Evolutionary conservation across 2,797 vertebrate species (phyloP), one percentile per base, ranked within the genome.

Genomic region (Hippocampus kuda): DNA sequence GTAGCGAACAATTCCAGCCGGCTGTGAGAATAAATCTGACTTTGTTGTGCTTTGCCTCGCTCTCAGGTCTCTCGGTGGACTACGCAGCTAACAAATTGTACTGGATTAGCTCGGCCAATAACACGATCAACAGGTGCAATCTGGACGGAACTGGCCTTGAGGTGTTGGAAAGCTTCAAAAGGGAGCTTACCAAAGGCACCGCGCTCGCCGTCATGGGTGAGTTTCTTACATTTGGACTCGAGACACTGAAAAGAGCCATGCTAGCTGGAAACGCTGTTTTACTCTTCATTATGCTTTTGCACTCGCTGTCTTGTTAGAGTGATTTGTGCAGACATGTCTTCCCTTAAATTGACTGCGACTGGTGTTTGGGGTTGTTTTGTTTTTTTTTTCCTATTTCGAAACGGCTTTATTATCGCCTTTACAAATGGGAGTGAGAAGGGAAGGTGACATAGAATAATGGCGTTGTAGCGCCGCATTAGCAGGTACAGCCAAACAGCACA

Each of bases 131-230:
- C 84, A 94, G 96, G 90, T 99, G 97, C 89, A 97, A 92, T 92
- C 87, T 98, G 85, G 96, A 98, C 20, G 97, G 97, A 77, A 90
- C 89, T 59, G 92, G 92, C 75, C 92, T 99, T 81, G 97, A 99
- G 89, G 93, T 97, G 84, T 93, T 99, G 83, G 96, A 98, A 81
- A 90, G 91, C 79, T 92, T 96, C 87, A 98, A 95, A 89, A 93
- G 93, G 88, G 92, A 95, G 78, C 89, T 99, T 87, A 91, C 92
- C 73, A 97, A 94, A 93, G 93, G 95, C 82, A 94, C 94, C 34
- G 96, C 96, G 75, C 90, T 99, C 88, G 96, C 95, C n/a, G 91
- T 99, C 85, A 98, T 98, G 95, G 96, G 97, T 99, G 92, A 97
- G 95, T 94, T 70, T 68, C 83, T 86, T 80, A 69, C 65, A 78